These are phyloP conservation scores for Eilema depressum DNA, from an alignment of 2,888 invertebrate species.

Conservation along the genomic window DNA sequence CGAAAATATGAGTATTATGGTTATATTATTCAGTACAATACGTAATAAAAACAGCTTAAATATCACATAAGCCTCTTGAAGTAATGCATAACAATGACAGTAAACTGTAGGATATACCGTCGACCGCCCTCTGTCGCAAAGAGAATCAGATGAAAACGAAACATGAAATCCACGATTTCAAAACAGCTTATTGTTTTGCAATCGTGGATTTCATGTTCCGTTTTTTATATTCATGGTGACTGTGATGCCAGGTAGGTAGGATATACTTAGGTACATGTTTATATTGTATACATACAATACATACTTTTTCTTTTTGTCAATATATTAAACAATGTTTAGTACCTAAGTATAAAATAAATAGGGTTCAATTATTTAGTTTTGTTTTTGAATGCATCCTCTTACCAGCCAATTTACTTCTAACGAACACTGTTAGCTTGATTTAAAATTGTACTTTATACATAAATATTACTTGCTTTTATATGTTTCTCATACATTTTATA, in stretches of 20 bases:
- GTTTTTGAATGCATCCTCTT: neutral
- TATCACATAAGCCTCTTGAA: slow-evolving; percentile 37
- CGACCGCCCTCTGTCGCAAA: slow-evolving; percentile 20
- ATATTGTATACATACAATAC: neutral
- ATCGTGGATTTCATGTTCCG: no score
- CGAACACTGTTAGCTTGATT: no score
- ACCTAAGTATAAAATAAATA: no score
- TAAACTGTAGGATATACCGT: slow-evolving; percentile 29
- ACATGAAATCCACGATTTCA: slow-evolving; percentile 18
- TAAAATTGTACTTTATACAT: neutral
- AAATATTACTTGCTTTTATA: neutral
- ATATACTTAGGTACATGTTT: neutral
- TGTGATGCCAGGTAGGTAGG: neutral
- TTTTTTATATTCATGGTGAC: slow-evolving; percentile 9
- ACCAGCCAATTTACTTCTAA: neutral
- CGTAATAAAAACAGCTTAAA: slow-evolving; percentile 40
- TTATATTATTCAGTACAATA: slow-evolving; percentile 33
- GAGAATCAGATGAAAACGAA: slow-evolving; percentile 27
- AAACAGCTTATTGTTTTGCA: no score
- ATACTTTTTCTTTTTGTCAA: neutral
- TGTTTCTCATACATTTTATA: neutral
- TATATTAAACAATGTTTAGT: neutral
- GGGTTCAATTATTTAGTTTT: neutral
- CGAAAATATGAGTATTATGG: slow-evolving; percentile 16
- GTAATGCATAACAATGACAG: slow-evolving; percentile 40